Evolutionary conservation across 2,797 vertebrate genomes (phyloP).

Genomic region (Silurus lanzhouensis): DNA sequence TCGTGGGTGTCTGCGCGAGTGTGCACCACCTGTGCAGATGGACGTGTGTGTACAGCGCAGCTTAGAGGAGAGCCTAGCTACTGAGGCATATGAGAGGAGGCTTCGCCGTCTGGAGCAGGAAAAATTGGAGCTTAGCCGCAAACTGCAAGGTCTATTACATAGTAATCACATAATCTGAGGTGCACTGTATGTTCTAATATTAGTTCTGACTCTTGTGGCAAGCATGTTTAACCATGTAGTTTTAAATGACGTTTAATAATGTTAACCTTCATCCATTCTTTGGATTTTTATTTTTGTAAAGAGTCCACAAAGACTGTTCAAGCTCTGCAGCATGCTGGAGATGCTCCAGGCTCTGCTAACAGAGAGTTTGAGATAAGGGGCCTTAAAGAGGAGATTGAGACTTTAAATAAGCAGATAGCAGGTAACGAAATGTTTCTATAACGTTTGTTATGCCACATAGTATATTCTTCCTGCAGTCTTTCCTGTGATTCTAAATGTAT

Average conservation of each 20-base stretch:
- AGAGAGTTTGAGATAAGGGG: conserved; percentile 93
- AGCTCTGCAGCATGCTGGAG: conserved; percentile 86
- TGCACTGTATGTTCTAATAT: neutral
- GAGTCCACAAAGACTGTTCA: conserved; percentile 96
- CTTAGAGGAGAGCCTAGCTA: conserved; percentile 92
- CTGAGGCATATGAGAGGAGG: conserved; percentile 95
- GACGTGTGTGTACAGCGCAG: conserved; percentile 86
- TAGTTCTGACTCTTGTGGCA: neutral
- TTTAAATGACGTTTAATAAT: neutral
- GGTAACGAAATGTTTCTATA: conserved; percentile 66
- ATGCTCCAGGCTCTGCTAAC: conserved; percentile 79
- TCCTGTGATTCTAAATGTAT: neutral
- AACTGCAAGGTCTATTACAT: conserved; percentile 82
- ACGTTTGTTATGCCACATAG: neutral
- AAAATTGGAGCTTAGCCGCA: conserved; percentile 93
- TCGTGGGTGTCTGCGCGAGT: conserved; percentile 82
- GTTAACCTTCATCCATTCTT: neutral
- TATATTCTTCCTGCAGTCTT: neutral
- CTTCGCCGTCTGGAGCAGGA: conserved; percentile 96
- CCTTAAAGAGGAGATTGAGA: conserved; percentile 93
- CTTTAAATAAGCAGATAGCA: conserved; percentile 89
- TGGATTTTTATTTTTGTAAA: conserved; percentile 53
- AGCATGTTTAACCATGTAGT: neutral
- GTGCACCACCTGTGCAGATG: conserved; percentile 68
- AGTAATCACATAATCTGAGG: neutral